Conservation (phyloP, 2,797 vertebrate species). For the Ptychadena robeensis region DNA sequence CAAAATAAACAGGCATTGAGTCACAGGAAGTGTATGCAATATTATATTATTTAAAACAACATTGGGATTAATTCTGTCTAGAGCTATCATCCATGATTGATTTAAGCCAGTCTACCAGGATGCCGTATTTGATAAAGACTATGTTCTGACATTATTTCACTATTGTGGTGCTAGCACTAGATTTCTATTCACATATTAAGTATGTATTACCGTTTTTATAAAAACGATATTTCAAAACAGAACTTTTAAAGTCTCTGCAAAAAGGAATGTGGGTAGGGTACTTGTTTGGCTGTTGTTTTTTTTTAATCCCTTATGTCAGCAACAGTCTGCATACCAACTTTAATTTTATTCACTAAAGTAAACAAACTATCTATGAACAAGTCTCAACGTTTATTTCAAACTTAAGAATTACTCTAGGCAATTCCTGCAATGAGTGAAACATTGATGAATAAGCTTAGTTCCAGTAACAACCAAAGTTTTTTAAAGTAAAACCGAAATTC, state of each 20-base stretch:
- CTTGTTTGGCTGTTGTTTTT: conserved; percentile 28
- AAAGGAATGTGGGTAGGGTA: neutral
- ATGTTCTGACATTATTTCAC: conserved; percentile 1
- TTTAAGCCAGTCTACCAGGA: conserved; percentile 16
- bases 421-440: neutral
- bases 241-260: conserved; percentile 3
- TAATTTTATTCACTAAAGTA: neutral
- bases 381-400: neutral
- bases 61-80: conserved; percentile 38
- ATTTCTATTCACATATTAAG: conserved; percentile 15
- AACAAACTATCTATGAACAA: neutral
- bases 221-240: neutral
- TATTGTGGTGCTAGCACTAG: neutral
- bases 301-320: conserved; percentile 1
- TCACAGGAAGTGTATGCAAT: conserved; percentile 40
- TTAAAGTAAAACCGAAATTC: neutral
- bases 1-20: conserved; percentile 32
- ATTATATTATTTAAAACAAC: conserved; percentile 46
- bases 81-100: conserved; percentile 23
- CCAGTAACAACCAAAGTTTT: neutral
- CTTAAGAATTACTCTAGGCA: neutral
- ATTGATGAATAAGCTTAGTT: neutral
- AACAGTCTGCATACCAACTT: neutral
- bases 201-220: neutral
- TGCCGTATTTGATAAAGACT: conserved; percentile 1